phyloP scores from a whole-genome alignment of 2,797 vertebrate species.

The Saguinus oedipus region DNA sequence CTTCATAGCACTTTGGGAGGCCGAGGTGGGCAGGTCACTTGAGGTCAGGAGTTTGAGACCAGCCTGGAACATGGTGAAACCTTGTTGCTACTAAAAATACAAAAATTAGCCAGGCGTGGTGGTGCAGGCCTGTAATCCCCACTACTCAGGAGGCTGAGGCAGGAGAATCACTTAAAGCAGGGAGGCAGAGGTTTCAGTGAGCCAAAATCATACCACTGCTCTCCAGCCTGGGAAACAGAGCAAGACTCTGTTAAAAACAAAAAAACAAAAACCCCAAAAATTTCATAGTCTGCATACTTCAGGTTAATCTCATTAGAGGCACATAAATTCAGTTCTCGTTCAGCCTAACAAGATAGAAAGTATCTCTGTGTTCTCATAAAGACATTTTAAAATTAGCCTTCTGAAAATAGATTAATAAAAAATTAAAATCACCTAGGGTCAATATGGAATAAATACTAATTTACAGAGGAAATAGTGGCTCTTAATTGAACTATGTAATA shows the following conservation, averaged over 20 bases:
- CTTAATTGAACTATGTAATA: background rate
- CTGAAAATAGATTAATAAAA: slow-evolving; percentile 1
- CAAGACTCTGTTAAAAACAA: background rate
- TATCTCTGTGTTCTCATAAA: slow-evolving; percentile 46
- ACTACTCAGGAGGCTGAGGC: background rate
- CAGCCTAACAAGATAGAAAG: background rate
- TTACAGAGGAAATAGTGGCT: background rate
- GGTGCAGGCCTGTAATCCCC: background rate
- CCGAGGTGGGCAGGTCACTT: background rate
- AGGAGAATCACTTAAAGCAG: background rate
- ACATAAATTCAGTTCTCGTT: background rate
- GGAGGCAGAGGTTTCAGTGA: background rate
- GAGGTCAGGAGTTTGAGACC: background rate
- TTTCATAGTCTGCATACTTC: background rate
- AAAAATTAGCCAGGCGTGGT: background rate
- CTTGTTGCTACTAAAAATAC: background rate
- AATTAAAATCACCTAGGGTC: background rate
- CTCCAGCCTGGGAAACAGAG: background rate
- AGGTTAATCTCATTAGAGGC: background rate
- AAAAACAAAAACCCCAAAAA: background rate
- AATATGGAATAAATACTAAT: background rate
- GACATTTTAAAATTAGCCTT: slow-evolving; percentile 44
- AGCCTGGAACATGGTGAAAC: background rate
- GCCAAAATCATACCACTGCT: background rate
- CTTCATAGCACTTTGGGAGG: background rate